phyloP scores from a whole-genome alignment of 1,140 invertebrate species.

The Trichogramma pretiosum region DNA sequence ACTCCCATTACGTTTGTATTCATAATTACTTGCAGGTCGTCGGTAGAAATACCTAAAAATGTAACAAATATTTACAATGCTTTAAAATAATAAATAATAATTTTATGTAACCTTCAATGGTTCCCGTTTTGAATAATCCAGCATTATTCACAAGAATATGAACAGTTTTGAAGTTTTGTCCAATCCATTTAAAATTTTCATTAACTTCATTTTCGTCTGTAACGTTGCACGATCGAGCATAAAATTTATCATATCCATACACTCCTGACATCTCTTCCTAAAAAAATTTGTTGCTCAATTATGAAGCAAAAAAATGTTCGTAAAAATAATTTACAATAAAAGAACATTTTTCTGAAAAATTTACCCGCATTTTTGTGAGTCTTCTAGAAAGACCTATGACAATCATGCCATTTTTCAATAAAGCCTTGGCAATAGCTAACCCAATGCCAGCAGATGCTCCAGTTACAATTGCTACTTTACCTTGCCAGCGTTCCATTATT shows the following conservation, averaged over 20 bases:
- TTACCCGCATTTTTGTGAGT: no score
- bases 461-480: no score
- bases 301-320: no score
- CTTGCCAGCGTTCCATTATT: no score
- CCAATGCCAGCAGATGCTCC: no score
- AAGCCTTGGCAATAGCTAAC: no score
- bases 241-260: conserved; percentile 30
- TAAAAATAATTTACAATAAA: no score
- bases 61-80: background rate
- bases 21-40: conserved; percentile 13
- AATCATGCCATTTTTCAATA: no score
- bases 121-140: conserved; percentile 39
- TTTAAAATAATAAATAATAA: background rate
- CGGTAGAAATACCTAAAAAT: background rate
- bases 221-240: conserved; percentile 49
- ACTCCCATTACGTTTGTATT: conserved; percentile 51
- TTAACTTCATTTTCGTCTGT: conserved; percentile 51
- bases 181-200: conserved; percentile 50
- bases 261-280: conserved; percentile 1
- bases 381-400: no score
- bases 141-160: conserved; percentile 64
- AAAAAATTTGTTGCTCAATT: no score
- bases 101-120: conserved; percentile 29
- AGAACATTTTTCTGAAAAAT: no score
- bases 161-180: conserved; percentile 48